A percentile compares a stretch with the other conserved stretches of the same genome.
Conservation (phyloP, 2,888 invertebrate species). For the Theristus sp. region DNA sequence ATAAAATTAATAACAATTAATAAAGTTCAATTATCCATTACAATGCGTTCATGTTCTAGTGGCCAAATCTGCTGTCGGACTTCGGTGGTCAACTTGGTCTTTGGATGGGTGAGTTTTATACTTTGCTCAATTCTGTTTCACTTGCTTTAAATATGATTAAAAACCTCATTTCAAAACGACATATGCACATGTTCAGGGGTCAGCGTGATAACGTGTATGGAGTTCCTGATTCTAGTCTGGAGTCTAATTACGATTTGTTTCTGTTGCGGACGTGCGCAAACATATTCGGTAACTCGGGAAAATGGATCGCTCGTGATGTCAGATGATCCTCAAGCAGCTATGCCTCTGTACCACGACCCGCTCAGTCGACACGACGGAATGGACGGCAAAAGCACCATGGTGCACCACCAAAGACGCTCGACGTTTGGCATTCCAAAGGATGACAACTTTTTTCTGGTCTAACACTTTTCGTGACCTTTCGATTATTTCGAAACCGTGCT, state of each 20-base stretch:
- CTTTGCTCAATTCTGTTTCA: not conserved
- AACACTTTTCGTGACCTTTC: no score
- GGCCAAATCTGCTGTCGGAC: conserved; percentile 28
- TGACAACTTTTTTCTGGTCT: no score
- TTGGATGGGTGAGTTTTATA: conserved; percentile 21
- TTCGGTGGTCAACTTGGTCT: conserved; percentile 31
- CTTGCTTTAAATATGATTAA: not conserved
- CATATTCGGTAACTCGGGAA: not conserved
- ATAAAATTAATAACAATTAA: not conserved
- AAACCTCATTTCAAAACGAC: not conserved
- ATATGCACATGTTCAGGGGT: conserved; percentile 6
- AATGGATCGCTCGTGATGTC: not conserved
- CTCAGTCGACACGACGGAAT: no score
- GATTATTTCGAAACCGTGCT: no score
- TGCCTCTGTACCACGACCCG: not conserved
- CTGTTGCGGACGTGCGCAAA: not conserved
- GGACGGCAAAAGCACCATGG: no score
- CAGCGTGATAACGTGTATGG: conserved; percentile 25
- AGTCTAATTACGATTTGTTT: not conserved
- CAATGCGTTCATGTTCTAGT: not conserved
- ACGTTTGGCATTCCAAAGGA: no score
- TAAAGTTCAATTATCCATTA: not conserved
- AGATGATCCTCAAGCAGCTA: not conserved
- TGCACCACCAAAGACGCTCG: no score
- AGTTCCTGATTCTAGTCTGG: conserved; percentile 13